Conservation (phyloP, 2,113 vertebrate genomes). For the Otocyon megalotis region DNA sequence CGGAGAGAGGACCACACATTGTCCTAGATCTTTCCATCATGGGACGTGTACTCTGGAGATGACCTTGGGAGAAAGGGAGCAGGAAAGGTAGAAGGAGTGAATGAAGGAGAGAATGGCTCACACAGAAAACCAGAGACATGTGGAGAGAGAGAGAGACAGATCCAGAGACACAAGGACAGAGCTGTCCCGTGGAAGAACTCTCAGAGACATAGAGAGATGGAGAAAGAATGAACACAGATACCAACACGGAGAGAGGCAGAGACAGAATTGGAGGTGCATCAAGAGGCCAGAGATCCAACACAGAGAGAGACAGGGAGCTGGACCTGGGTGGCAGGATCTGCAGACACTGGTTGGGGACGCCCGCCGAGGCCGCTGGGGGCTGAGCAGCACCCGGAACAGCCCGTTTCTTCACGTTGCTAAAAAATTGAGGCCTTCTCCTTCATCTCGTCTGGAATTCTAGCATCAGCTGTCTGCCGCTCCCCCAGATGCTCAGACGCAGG, state of each 20-base stretch:
- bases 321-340: fast-evolving
- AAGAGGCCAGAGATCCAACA: fast-evolving
- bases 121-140: not conserved
- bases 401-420: fast-evolving
- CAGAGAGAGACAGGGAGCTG: too few species aligned
- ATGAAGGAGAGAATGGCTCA: not conserved
- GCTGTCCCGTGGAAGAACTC: fast-evolving
- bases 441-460: not conserved
- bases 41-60: fast-evolving
- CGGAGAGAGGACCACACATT: not conserved
- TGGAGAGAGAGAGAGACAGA: not conserved
- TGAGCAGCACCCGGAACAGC: fast-evolving
- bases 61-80: not conserved
- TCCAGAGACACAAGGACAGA: not conserved
- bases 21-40: not conserved
- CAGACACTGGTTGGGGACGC: fast-evolving
- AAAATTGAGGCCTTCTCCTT: fast-evolving
- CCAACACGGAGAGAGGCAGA: fast-evolving
- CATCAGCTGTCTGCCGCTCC: not conserved
- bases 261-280: not conserved
- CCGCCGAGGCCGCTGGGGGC: fast-evolving
- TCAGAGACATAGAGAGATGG: not conserved
- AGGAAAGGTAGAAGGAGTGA: not conserved
- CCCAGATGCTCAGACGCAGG: not conserved
- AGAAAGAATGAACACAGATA: not conserved